Conservation (phyloP, 2,797 vertebrate species). For the Otus scops region DNA sequence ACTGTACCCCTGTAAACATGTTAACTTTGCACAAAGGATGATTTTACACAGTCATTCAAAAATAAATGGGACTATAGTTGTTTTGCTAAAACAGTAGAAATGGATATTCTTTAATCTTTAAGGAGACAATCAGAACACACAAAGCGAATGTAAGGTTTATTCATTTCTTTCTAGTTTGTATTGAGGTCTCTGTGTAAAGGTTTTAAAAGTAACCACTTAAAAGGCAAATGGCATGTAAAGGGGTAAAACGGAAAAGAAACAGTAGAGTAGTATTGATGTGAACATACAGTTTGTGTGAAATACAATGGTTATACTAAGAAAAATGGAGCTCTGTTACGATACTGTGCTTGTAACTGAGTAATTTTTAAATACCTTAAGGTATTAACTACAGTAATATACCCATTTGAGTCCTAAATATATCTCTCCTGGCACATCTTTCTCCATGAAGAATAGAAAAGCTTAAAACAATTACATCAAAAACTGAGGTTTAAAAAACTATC, state of each 20-base stretch:
- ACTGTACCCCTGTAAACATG: background rate
- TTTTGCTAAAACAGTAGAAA: background rate
- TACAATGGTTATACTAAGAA: background rate
- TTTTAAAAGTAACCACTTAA: background rate
- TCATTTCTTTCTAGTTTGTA: background rate
- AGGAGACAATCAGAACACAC: background rate
- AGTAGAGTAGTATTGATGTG: background rate
- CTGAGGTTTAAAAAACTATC: background rate
- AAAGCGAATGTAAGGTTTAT: background rate
- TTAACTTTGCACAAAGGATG: constrained; percentile 10
- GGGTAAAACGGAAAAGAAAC: background rate
- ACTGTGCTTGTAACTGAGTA: background rate
- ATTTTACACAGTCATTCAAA: constrained; percentile 5
- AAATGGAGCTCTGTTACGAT: background rate
- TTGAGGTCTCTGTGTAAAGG: background rate
- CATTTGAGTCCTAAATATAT: background rate
- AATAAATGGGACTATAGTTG: background rate
- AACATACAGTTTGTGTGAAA: background rate
- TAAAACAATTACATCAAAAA: background rate
- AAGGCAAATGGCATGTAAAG: background rate
- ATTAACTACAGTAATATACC: background rate
- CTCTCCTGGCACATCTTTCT: background rate
- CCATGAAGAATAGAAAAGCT: background rate
- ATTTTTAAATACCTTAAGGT: background rate
- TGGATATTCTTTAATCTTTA: background rate